phyloP scores from a whole-genome alignment of 2,797 vertebrate genomes.

The Melopsittacus undulatus region DNA sequence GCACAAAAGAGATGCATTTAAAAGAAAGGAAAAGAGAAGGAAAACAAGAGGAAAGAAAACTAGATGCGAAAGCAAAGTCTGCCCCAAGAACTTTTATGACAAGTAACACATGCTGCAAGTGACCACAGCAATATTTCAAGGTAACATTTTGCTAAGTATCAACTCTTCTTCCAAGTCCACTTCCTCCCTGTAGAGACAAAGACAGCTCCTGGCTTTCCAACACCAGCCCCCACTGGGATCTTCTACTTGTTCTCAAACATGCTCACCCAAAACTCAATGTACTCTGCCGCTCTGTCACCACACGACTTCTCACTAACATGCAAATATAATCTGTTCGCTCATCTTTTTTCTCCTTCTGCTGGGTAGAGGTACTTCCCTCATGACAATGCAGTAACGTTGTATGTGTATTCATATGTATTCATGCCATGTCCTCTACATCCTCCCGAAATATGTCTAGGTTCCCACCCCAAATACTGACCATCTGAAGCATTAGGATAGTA shows the following conservation, averaged over 20 bases:
- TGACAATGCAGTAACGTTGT: accelerated
- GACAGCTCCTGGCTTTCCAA: neutral
- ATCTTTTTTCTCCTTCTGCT: neutral
- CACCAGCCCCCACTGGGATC: neutral
- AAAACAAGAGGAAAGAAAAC: neutral
- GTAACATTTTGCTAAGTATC: neutral
- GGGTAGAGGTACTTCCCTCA: neutral
- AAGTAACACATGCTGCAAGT: conserved; percentile 1
- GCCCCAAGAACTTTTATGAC: neutral
- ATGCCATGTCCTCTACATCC: neutral
- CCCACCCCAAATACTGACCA: neutral
- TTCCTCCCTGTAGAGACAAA: neutral
- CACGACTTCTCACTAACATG: neutral
- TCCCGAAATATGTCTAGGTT: neutral
- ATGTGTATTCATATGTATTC: too few species aligned
- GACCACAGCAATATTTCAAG: neutral
- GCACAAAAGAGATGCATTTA: conserved; percentile 40
- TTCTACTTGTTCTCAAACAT: neutral
- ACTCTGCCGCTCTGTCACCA: neutral
- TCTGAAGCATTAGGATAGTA: neutral
- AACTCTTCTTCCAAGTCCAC: neutral
- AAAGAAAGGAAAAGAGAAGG: accelerated
- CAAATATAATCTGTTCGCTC: neutral
- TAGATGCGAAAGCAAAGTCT: conserved; percentile 10
- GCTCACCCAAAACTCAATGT: neutral